A percentile compares a stretch with the other conserved stretches of the same genome.
phyloP scores from a whole-genome alignment of 2,113 vertebrate species.

The Equus quagga region DNA sequence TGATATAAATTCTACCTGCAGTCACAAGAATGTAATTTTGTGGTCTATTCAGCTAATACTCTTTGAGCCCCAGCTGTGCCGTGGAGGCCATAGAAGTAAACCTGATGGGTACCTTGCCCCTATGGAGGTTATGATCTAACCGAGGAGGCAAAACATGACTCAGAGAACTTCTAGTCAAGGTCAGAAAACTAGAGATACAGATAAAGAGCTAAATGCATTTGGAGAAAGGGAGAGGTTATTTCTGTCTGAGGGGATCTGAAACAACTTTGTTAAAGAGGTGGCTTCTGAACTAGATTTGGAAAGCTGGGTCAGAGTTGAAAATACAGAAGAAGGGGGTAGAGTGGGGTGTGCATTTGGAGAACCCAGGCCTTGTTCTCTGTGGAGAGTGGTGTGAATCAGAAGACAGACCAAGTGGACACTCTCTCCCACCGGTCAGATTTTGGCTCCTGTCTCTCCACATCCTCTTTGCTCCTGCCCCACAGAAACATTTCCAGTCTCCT shows the following conservation, averaged over 20 bases:
- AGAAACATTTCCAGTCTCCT: not conserved
- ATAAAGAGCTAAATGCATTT: not conserved
- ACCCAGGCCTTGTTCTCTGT: too few relatives aligned
- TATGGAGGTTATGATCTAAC: not conserved
- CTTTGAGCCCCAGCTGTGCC: not conserved
- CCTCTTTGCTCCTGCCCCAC: not conserved
- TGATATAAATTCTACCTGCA: not conserved
- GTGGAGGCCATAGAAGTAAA: not conserved
- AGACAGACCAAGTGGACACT: not conserved
- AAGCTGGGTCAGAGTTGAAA: not conserved
- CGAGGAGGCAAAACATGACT: not conserved
- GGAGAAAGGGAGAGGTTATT: not conserved
- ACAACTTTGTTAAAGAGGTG: not conserved
- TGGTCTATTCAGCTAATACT: not conserved
- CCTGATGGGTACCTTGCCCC: not conserved
- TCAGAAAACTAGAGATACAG: not conserved
- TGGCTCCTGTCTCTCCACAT: not conserved
- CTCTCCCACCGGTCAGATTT: not conserved
- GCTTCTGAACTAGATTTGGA: not conserved
- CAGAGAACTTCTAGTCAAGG: not conserved
- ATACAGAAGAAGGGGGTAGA: accelerated
- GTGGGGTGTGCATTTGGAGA: not conserved
- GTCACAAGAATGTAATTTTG: not conserved
- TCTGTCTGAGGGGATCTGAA: not conserved
- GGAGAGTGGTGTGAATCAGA: not conserved